phyloP scores from a whole-genome alignment of 2,888 invertebrate genomes.

The Drosophila differens region DNA sequence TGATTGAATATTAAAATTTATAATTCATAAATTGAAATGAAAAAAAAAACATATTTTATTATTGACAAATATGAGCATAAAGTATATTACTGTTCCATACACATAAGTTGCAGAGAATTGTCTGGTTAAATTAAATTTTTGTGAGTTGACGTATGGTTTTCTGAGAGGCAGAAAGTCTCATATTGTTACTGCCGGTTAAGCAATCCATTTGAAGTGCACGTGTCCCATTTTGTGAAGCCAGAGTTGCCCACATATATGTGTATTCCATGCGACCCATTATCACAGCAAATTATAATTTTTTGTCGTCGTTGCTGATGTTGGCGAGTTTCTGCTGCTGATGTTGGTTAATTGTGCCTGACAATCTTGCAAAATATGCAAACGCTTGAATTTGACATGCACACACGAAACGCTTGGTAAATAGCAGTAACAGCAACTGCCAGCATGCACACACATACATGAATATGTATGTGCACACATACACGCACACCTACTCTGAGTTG shows the following conservation, averaged over 20 bases:
- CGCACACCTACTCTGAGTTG: slow-evolving; percentile 8
- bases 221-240: slow-evolving; percentile 45
- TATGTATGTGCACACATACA: slow-evolving; percentile 10
- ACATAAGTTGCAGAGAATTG: background rate
- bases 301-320: slow-evolving; percentile 29
- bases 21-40: background rate
- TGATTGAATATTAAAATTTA: background rate
- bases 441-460: slow-evolving; percentile 36
- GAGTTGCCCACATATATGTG: slow-evolving; percentile 30
- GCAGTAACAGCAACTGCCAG: slow-evolving; percentile 64
- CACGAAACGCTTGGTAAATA: slow-evolving; percentile 79
- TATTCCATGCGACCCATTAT: slow-evolving; percentile 53
- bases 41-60: background rate
- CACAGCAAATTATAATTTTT: slow-evolving; percentile 73
- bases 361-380: slow-evolving; percentile 79
- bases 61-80: background rate
- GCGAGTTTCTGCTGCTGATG: slow-evolving; percentile 64
- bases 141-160: background rate
- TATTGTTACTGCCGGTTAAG: slow-evolving; percentile 36
- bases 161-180: background rate
- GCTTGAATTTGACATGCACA: slow-evolving; percentile 80
- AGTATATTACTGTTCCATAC: background rate
- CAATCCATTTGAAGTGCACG: slow-evolving; percentile 47
- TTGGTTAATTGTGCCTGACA: slow-evolving; percentile 79
- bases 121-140: background rate